Conservation (phyloP, 2,888 invertebrate species). For the Drosophila multiciliata region DNA sequence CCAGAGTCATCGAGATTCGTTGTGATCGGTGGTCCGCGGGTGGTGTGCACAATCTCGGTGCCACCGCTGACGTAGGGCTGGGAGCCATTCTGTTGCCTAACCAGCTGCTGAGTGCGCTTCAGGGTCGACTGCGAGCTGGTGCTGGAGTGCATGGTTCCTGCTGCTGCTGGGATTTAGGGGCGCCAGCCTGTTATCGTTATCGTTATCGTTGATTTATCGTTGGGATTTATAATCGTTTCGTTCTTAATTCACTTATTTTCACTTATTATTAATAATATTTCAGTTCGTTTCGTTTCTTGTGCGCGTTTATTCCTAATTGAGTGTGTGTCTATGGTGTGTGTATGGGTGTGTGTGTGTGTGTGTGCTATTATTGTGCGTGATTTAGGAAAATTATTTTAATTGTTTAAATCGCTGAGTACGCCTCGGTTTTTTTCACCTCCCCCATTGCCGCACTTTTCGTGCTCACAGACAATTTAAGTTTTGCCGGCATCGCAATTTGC, state of each 20-base stretch:
- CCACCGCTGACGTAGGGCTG: conserved; percentile 70
- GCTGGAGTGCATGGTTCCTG: conserved; percentile 68
- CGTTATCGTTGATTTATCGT: conserved; percentile 41
- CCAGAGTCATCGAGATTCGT: conserved; percentile 86
- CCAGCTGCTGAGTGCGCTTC: conserved; percentile 76
- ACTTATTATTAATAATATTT: conserved; percentile 22
- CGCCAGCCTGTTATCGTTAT: conserved; percentile 48
- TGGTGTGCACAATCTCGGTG: conserved; percentile 73
- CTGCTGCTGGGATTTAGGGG: conserved; percentile 9
- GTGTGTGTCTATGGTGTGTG: conserved; percentile 30
- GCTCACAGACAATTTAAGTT: conserved; percentile 62
- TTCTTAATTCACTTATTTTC: conserved; percentile 30
- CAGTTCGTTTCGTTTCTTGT: conserved; percentile 23
- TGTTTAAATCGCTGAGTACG: conserved; percentile 31
- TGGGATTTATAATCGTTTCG: conserved; percentile 39
- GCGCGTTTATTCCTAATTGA: conserved; percentile 49
- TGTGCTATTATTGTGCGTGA: conserved; percentile 68
- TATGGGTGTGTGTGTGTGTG: conserved; percentile 34
- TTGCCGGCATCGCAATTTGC: conserved; percentile 72
- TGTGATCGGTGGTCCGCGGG: conserved; percentile 88
- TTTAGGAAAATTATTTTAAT: conserved; percentile 64
- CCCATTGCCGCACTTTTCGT: conserved; percentile 40
- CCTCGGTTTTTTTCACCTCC: neutral
- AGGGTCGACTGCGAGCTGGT: conserved; percentile 73
- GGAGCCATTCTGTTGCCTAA: conserved; percentile 66